Evolutionary conservation across 2,888 invertebrate species (phyloP).

Genomic region (Smittia sp.): DNA sequence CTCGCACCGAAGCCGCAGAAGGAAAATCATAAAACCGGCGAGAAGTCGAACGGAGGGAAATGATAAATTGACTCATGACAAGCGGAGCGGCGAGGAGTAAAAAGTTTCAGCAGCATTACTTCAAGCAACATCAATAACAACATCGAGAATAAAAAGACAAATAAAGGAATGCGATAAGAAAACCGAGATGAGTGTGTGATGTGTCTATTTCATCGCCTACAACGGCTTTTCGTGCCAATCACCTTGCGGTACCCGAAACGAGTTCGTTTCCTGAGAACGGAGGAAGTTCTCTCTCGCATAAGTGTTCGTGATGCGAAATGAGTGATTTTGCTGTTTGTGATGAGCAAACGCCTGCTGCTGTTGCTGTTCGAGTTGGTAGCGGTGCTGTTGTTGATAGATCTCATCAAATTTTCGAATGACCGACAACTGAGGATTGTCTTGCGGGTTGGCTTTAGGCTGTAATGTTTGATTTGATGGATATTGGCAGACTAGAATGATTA

Average conservation of each 20-base stretch:
- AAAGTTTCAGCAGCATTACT: background rate
- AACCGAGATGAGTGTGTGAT: background rate
- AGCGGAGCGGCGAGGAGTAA: background rate
- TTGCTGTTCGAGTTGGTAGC: conserved; percentile 8
- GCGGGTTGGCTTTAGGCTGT: background rate
- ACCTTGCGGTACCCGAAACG: conserved; percentile 35
- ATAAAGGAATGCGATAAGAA: background rate
- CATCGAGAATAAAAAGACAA: background rate
- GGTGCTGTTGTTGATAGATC: conserved; percentile 37
- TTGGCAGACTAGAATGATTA: conserved; percentile 8
- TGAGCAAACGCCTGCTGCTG: conserved; percentile 13
- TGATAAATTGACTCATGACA: background rate
- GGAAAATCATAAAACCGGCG: background rate
- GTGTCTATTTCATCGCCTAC: background rate
- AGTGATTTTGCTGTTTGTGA: conserved; percentile 35
- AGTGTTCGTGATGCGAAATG: conserved; percentile 35
- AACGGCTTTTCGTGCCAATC: conserved; percentile 9
- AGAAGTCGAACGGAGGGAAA: background rate
- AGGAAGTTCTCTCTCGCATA: conserved; percentile 32
- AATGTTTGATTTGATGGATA: conserved; percentile 24
- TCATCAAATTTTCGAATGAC: conserved; percentile 35
- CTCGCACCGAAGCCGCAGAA: background rate
- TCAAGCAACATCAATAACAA: background rate
- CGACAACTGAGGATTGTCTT: conserved; percentile 29
- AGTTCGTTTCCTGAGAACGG: conserved; percentile 34